A percentile compares a stretch with the other conserved stretches of the same genome.
Evolutionary conservation across 2,797 vertebrate genomes (phyloP).

Genomic region (Anableps anableps): DNA sequence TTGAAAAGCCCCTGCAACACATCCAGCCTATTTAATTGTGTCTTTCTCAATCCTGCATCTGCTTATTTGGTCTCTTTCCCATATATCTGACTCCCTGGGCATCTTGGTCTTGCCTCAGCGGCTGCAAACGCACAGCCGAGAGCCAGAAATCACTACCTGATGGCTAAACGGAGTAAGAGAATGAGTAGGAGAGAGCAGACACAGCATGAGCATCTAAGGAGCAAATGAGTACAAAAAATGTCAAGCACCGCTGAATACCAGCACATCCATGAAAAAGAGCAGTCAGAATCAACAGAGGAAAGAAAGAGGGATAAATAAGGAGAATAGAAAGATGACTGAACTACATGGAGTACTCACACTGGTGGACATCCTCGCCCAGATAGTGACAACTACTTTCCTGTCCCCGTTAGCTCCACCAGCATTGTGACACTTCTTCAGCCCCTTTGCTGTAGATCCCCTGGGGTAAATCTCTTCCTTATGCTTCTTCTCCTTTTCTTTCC

Average conservation of each 20-base stretch:
- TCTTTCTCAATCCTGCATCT: constrained; percentile 52
- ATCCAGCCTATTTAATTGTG: constrained; percentile 61
- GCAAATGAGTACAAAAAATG: constrained; percentile 28
- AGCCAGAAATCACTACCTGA: constrained; percentile 43
- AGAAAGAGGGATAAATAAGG: constrained; percentile 18
- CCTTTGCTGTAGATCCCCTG: constrained; percentile 39
- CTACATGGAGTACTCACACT: constrained; percentile 69
- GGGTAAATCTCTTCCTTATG: constrained; percentile 49
- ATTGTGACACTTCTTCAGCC: constrained; percentile 65
- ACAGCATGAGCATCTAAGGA: constrained; percentile 31
- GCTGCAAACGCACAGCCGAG: constrained; percentile 47
- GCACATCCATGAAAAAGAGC: constrained; percentile 14
- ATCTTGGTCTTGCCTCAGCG: constrained; percentile 31
- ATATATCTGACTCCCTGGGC: constrained; percentile 33
- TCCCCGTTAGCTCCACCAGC: constrained; percentile 64
- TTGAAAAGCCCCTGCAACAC: constrained; percentile 57
- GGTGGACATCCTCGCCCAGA: constrained; percentile 67
- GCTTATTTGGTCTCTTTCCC: constrained; percentile 49
- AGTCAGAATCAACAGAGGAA: constrained; percentile 22
- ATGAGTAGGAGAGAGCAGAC: constrained; percentile 25
- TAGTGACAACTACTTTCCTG: constrained; percentile 52
- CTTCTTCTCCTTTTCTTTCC: constrained; percentile 40
- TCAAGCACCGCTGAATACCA: constrained; percentile 2
- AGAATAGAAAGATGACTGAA: constrained; percentile 38
- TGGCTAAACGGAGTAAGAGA: constrained; percentile 21